Percentiles rank a stretch among this genome's conserved stretches.
phyloP scores from a whole-genome alignment of 2,113 vertebrate species.

The Paralichthys olivaceus region DNA sequence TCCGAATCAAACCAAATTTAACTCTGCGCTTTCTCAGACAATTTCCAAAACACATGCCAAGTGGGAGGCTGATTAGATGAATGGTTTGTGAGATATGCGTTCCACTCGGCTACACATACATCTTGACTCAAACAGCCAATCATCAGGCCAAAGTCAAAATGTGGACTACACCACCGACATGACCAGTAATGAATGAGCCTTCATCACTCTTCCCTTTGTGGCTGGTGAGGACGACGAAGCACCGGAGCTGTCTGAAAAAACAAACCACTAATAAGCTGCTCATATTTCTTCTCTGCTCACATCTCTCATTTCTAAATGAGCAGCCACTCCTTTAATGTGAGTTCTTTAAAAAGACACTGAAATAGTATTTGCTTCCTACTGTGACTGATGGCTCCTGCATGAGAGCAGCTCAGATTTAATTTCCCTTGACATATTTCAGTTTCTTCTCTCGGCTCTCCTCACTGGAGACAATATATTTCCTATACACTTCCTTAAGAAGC shows the following conservation, averaged over 20 bases:
- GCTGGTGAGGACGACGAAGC: background rate
- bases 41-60: too few species aligned
- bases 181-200: background rate
- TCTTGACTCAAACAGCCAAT: conserved; percentile 37
- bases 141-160: background rate
- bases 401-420: background rate
- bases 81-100: too few species aligned
- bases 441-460: background rate
- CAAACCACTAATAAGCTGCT: conserved; percentile 8
- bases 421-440: background rate
- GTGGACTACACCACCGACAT: background rate
- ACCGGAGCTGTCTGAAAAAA: background rate
- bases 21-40: background rate
- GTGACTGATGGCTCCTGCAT: background rate
- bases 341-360: background rate
- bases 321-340: background rate
- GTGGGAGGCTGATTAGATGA: too few species aligned
- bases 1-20: too few species aligned
- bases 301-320: background rate
- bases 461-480: background rate
- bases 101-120: too few species aligned
- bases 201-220: conserved; percentile 1
- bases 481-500: background rate
- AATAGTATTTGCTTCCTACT: too few species aligned
- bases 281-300: background rate